A percentile compares a stretch with the other conserved stretches of the same genome.
phyloP scores from a whole-genome alignment of 2,113 vertebrate species.

The human region GRCh38 chr9:72293501-72294000 shows the following conservation, averaged over 20 bases:
- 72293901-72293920: no score
- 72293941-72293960: not conserved
- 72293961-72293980: slow-evolving; percentile 10
- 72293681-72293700: not conserved
- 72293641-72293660: not conserved
- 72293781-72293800: no score
- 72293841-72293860: no score
- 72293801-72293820: no score
- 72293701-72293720: not conserved
- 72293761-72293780: not conserved
- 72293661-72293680: not conserved
- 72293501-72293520: not conserved
- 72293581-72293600: not conserved
- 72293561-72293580: not conserved
- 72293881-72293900: no score
- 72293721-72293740: not conserved
- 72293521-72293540: not conserved
- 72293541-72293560: not conserved
- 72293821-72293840: no score
- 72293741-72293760: not conserved
- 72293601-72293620: not conserved
- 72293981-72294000: not conserved
- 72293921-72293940: no score
- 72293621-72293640: not conserved
- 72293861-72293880: no score